Conservation (phyloP, 2,797 vertebrate genomes). For the Alcedo atthis region DNA sequence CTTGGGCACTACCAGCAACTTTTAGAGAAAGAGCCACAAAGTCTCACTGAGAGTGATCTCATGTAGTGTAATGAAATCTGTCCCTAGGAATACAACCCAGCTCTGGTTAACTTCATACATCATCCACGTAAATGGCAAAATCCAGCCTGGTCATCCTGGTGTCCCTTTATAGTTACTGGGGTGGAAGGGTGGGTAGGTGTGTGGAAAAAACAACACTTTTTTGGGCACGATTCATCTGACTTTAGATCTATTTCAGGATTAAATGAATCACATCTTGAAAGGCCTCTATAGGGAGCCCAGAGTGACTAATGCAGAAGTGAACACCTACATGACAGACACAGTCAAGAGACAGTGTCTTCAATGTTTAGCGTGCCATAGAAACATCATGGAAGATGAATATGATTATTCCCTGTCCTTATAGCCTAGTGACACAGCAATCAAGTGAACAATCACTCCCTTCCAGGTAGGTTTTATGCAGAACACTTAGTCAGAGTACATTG, state of each 20-base stretch:
- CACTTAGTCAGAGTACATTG: not conserved
- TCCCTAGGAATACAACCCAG: not conserved
- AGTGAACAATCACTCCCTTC: not conserved
- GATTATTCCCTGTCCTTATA: not conserved
- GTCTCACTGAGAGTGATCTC: not conserved
- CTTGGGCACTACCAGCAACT: not conserved
- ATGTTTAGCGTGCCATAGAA: rapidly evolving
- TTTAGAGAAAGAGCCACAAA: not conserved
- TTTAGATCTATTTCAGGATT: not conserved
- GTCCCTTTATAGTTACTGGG: not conserved
- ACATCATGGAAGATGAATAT: not conserved
- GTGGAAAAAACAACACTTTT: not conserved
- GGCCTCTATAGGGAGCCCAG: not conserved
- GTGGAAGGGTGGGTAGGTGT: not conserved
- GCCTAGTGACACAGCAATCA: not conserved
- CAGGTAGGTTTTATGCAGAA: not conserved
- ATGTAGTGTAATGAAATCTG: not conserved
- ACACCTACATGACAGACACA: not conserved
- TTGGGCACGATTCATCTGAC: not conserved
- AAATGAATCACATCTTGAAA: not conserved
- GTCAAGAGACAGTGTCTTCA: not conserved
- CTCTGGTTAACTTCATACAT: not conserved
- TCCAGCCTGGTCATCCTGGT: not conserved
- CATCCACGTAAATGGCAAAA: not conserved
- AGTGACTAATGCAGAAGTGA: not conserved